These are phyloP conservation scores for Syrmaticus mikado DNA, from an alignment of 2,113 vertebrate species.

Conservation along the genomic window DNA sequence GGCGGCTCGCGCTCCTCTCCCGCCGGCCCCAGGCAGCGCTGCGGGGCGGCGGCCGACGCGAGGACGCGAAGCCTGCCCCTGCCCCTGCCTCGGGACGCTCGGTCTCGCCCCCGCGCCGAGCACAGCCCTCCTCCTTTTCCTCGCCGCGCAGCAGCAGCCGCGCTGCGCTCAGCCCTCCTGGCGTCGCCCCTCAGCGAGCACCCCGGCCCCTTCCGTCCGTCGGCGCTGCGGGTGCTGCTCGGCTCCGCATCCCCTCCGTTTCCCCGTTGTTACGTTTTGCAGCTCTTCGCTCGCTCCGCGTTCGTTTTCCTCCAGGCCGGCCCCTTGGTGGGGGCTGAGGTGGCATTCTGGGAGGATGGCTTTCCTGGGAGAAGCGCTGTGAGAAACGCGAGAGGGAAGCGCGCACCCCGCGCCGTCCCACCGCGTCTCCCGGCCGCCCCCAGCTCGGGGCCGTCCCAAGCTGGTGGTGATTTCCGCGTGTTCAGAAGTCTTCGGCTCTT, in stretches of 20 bases:
- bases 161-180: no score
- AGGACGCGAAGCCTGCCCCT: no score
- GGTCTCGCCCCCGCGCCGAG: no score
- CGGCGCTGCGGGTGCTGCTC: not conserved
- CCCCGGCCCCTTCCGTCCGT: not conserved
- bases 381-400: not conserved
- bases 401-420: rapidly evolving
- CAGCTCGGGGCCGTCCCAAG: not conserved
- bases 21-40: no score
- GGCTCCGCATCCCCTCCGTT: not conserved
- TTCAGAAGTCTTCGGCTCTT: not conserved
- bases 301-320: not conserved
- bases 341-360: not conserved
- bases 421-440: not conserved
- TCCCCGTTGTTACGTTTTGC: not conserved
- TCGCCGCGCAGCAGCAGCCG: no score
- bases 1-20: no score
- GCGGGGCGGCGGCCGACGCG: no score
- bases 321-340: no score
- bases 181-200: not conserved
- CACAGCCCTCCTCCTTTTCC: no score
- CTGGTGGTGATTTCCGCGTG: not conserved
- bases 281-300: no score
- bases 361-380: not conserved
- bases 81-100: no score